Evolutionary conservation across 1,140 invertebrate genomes (phyloP), one percentile per base, ranked within the genome.

Genomic region (Pollicipes pollicipes): DNA sequence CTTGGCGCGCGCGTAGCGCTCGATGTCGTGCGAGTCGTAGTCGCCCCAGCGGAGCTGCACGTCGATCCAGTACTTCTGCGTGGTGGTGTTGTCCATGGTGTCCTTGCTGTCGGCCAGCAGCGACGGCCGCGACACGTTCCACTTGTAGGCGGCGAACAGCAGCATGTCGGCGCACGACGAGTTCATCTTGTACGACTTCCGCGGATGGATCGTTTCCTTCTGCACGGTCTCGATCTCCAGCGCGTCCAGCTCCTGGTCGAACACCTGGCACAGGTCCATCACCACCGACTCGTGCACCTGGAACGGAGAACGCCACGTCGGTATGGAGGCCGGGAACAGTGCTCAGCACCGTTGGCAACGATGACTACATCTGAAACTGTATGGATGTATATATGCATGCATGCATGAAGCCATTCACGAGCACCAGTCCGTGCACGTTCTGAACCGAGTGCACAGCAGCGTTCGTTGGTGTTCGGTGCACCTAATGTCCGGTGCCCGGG

Each of bases 101-200:
- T 99, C 97, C 87, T 98, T 99, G 0, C 93, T 93, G 78, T 99
- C 97, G 13, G 97, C 97, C 4, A 99, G 82, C 3, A 99, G 81
- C 0, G 95, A 98, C 0, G 97, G 95, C 72, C 94, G 83, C 0
- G 95, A 98, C 0, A 98, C 95, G 78, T 97, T 98, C 97, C 97
- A 99, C 78, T 99, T 99, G 82, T 98, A 99, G 6, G 97, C 95
- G 66, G 97, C 97, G 84, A 99, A 99, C 0, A 99, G 84, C 21
- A 99, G 82, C 73, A 99, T 97, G 78, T 99, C 97, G 2, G 97
- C 97, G 82, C 97, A 99, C 0, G 96, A 98, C 0, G 94, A 97
- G 82, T 99, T 99, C 97, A 99, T 99, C 81, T 99, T 99, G 83
- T 99, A 99, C 0, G 96, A 98, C 80, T 99, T 99, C 75, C 97